Base-by-base conservation (phyloP, 2,888 invertebrate genomes). In the Capitulum mitella region DNA sequence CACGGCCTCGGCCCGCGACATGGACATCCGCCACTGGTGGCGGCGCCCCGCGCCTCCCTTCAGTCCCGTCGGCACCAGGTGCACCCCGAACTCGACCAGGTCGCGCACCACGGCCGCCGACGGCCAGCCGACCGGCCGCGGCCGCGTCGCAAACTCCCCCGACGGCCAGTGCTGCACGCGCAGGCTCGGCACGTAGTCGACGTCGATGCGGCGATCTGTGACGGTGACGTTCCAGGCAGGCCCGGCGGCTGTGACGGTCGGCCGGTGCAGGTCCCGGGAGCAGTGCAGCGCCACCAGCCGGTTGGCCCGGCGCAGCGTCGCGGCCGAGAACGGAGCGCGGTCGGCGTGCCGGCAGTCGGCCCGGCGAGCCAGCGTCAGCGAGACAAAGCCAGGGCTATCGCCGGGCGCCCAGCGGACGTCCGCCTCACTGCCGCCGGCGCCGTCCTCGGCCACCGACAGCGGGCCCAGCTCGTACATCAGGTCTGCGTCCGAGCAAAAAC, bases 381-480 rank as follows among this genome's bases (percentile, higher is more conserved):
- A 2, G n/a, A 58, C 29, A 14, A 58, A 58, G 29, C 58, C 58
- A 6, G 58, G 1, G 12, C 22, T 8, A 22, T 29, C 29, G 58
- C 29, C 10, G 2, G 29, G 10, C 29, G 29, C 29, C 29, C 58
- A 58, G n/a, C 12, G 22, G 58, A 58, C 58, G n/a, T 22, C 19
- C 19, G 58, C 58, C 10, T 22, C 58, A 29, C 8, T 8, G 3
- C 10, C 29, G 29, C 29, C 29, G 29, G 10, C 14, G 58, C 29
- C 58, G 10, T 8, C 58, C 6, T 10, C n/a, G 10, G 6, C 29
- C 58, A 58, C n/a, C 29, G 29, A 6, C 58, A 58, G 58, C 10
- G 58, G 58, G 6, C 58, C 58, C 58, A 58, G 58, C 58, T 58
- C 58, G 29, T 58, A 58, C 58, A 58, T 58, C 29, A 58, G 58